Percentiles rank a stretch among this genome's conserved stretches.
Conservation (phyloP, 35 echinoderm and acorn worm genomes). For the Apostichopus californicus region DNA sequence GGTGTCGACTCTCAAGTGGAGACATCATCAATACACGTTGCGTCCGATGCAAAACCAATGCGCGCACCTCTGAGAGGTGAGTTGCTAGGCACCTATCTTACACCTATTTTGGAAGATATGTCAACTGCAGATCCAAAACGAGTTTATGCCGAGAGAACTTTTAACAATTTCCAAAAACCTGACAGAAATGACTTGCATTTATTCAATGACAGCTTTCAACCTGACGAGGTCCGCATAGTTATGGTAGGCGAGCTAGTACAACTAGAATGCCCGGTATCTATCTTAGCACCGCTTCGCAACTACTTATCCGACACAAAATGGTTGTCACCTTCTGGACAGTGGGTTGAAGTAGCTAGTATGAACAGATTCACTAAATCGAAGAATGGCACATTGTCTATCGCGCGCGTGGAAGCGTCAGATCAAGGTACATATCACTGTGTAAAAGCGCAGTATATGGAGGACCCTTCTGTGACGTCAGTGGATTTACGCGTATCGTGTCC, state of each 20-base stretch:
- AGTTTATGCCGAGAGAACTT: too few species aligned
- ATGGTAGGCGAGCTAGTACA: background rate
- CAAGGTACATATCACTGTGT: slow-evolving; percentile 62
- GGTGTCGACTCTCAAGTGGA: too few species aligned
- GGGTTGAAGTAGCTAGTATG: background rate
- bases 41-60: too few species aligned
- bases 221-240: background rate
- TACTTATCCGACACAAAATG: slow-evolving; percentile 18
- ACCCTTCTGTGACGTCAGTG: slow-evolving; percentile 41
- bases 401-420: slow-evolving; percentile 17
- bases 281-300: background rate
- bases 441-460: slow-evolving; percentile 16
- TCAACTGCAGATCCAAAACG: too few species aligned
- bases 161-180: too few species aligned
- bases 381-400: background rate
- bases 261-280: slow-evolving; percentile 8
- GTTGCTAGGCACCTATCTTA: too few species aligned
- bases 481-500: slow-evolving; percentile 52
- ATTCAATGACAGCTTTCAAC: background rate
- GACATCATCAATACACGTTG: too few species aligned
- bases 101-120: too few species aligned
- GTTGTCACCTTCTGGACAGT: slow-evolving; percentile 31
- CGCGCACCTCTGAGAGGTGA: too few species aligned
- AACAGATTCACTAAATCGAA: background rate
- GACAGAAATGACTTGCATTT: too few species aligned